Evolutionary conservation across 1,140 invertebrate species (phyloP).

Genomic region (Drosophila asahinai): DNA sequence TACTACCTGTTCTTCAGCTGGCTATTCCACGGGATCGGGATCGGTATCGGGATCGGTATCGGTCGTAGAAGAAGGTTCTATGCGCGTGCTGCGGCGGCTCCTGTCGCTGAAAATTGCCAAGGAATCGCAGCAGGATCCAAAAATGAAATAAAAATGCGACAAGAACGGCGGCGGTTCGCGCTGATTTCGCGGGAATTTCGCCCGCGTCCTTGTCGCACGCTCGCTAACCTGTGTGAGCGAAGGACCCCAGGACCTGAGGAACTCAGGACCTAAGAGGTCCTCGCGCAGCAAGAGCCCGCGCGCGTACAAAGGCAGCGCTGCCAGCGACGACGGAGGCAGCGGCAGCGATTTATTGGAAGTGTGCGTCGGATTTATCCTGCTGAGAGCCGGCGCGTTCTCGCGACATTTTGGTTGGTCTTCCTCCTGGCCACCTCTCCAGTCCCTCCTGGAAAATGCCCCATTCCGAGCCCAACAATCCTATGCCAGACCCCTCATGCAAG

Average conservation of each 20-base stretch:
- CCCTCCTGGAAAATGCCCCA: slow-evolving; percentile 6
- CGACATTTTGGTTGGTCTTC: slow-evolving; percentile 77
- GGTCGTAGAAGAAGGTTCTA: neutral
- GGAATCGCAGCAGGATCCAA: slow-evolving; percentile 70
- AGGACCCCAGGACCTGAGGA: slow-evolving; percentile 13
- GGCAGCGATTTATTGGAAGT: slow-evolving; percentile 58
- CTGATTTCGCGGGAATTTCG: slow-evolving; percentile 52
- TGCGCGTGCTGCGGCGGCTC: slow-evolving; percentile 45
- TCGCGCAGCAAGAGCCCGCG: slow-evolving; percentile 73
- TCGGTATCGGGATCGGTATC: neutral
- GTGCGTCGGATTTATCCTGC: slow-evolving; percentile 26
- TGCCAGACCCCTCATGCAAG: neutral
- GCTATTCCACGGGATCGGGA: neutral
- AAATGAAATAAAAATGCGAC: slow-evolving; percentile 5
- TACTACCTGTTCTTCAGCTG: slow-evolving; percentile 25
- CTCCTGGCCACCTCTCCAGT: slow-evolving; percentile 29
- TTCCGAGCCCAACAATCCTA: neutral
- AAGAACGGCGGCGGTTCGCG: slow-evolving; percentile 27
- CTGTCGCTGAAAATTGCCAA: slow-evolving; percentile 49
- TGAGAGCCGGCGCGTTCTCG: slow-evolving; percentile 65
- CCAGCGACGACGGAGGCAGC: slow-evolving; percentile 8
- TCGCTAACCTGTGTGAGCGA: slow-evolving; percentile 11
- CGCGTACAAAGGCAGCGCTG: slow-evolving; percentile 59
- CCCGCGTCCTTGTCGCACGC: slow-evolving; percentile 52
- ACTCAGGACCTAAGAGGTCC: slow-evolving; percentile 16